Evolutionary conservation across 2,797 vertebrate genomes (phyloP).

Genomic region (Chlorospingus semifuscus): DNA sequence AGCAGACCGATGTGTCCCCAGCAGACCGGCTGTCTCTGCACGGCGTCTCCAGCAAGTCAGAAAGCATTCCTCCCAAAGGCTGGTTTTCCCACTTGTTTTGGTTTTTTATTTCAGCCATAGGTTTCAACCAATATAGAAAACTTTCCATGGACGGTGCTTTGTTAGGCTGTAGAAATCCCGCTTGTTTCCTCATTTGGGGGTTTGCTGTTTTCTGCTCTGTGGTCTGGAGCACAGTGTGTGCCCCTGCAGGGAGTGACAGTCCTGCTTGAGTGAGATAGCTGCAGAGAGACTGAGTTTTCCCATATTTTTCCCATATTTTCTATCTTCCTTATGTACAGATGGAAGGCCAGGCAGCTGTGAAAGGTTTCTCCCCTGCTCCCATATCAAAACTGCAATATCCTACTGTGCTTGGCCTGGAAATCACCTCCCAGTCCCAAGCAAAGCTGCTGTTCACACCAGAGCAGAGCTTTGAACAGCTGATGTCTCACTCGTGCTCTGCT

Average conservation of each 20-base stretch:
- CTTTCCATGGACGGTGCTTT: neutral
- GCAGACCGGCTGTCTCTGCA: neutral
- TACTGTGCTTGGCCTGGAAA: neutral
- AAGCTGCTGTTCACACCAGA: neutral
- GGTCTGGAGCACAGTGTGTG: neutral
- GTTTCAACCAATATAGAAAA: neutral
- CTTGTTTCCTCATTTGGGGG: neutral
- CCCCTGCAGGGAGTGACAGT: neutral
- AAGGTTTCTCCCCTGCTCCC: accelerated
- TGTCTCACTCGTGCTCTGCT: neutral
- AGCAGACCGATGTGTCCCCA: neutral
- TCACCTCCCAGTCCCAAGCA: neutral
- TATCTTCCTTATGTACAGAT: neutral
- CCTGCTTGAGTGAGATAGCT: neutral
- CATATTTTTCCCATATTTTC: neutral
- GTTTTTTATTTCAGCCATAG: neutral
- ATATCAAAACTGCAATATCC: neutral
- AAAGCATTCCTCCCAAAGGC: neutral
- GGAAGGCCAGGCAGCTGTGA: neutral
- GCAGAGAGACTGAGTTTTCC: neutral
- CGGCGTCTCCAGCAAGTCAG: neutral
- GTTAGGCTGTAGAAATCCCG: neutral
- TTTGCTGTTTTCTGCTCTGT: neutral
- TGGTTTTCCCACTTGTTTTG: neutral
- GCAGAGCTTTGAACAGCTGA: neutral